phyloP scores from a whole-genome alignment of 92 coral and sea anemone genomes.

The Diadumene lineata region DNA sequence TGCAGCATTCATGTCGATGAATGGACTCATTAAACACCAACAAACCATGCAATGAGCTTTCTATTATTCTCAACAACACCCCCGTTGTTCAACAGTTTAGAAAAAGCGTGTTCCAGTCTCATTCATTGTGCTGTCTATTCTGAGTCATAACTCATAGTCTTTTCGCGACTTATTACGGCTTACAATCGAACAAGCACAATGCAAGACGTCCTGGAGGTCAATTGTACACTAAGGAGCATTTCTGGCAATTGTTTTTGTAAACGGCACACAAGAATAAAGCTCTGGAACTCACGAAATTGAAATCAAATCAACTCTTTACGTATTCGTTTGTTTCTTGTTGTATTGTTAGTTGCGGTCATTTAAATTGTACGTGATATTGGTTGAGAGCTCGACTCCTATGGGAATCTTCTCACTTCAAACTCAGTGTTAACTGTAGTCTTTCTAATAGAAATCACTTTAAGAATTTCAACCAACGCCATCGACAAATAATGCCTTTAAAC shows the following conservation, averaged over 20 bases:
- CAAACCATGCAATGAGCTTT: not conserved
- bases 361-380: too few species aligned
- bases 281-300: not conserved
- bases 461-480: slow-evolving; percentile 17
- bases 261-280: not conserved
- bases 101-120: not conserved
- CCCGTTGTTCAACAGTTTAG: not conserved
- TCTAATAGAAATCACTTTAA: slow-evolving; percentile 24
- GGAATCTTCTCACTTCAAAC: not conserved
- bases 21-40: not conserved
- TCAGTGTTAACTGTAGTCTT: too few species aligned
- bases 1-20: slow-evolving; percentile 4
- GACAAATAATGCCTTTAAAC: not conserved
- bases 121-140: slow-evolving; percentile 4
- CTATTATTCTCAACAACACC: not conserved
- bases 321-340: slow-evolving; percentile 2
- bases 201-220: slow-evolving; percentile 9
- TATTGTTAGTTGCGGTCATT: too few species aligned
- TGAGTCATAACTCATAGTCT: too few species aligned
- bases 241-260: slow-evolving; percentile 5
- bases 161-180: not conserved
- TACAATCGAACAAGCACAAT: slow-evolving; percentile 1
- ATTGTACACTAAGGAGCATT: slow-evolving; percentile 2
- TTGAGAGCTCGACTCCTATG: slow-evolving; percentile 11
- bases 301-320: not conserved